Evolutionary conservation across 2,888 invertebrate species (phyloP), one percentile per base, ranked within the genome.

Genomic region (Acrobasis consociella): DNA sequence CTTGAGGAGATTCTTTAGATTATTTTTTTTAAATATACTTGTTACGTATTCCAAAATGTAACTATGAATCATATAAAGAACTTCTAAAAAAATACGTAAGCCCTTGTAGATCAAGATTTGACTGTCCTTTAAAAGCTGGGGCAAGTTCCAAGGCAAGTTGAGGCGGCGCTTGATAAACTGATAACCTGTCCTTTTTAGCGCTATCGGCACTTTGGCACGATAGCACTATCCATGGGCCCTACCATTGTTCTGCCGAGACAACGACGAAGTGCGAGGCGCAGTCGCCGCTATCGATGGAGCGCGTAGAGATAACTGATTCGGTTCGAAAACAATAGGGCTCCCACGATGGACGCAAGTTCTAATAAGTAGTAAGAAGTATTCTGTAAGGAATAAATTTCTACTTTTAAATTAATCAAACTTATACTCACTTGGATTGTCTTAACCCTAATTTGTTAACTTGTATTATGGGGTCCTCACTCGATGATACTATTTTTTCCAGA

Each of bases 231-330:
- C 31, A 7, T 31, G 31, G 31, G 31, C 31, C 46, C 46, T 10
- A 15, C 53, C 15, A 53, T 53, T 53, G 53, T 53, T 38, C 22
- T 10, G 17, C 22, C 17, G 9, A n/a, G 38, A 38, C 38, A n/a
- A 53, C 53, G 38, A 15, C 53, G n/a, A 38, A 53, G 53, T 53
- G 53, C 53, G 38, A 53, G 53, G n/a, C 38, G 38, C n/a, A 38
- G 53, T 53, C 38, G 9, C 37, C 17, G 46, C 22, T 10, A 51
- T 51, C 2, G 51, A 51, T 51, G 22, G 11, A 10, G 17, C 51
- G 51, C 51, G 22, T 51, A 11, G 10, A 17, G 51, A 51, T 51
- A 51, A 51, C 46, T n/a, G 46, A 46, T 46, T 0, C 13, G 46
- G 3, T 11, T 31, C 7, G 31, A 13, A 46, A n/a, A 46, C 46